These are phyloP conservation scores for Thermophis baileyi DNA, from an alignment of 2,113 vertebrate species.

Conservation along the genomic window DNA sequence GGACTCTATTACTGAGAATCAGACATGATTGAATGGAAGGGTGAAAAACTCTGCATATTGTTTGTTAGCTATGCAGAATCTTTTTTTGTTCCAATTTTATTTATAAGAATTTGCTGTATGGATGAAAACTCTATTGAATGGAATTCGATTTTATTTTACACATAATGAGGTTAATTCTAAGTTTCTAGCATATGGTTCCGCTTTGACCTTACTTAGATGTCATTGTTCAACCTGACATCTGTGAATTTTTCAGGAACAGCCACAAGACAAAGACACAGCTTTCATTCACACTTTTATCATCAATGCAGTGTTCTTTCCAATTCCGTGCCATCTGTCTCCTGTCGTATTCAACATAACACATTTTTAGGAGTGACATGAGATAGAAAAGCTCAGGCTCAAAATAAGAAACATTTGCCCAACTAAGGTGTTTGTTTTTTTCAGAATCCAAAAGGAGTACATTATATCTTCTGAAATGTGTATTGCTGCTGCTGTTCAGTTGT, in stretches of 20 bases:
- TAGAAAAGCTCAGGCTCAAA: not conserved
- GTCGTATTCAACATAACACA: not conserved
- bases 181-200: not conserved
- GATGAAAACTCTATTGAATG: not conserved
- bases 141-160: not conserved
- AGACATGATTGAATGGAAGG: not conserved
- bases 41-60: slow-evolving; percentile 4
- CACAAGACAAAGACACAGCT: not conserved
- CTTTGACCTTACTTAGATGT: not conserved
- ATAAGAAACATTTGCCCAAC: not conserved
- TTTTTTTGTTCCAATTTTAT: not conserved
- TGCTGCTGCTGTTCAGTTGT: not conserved
- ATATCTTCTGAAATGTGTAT: not conserved
- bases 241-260: not conserved
- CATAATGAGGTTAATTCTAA: not conserved
- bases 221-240: not conserved
- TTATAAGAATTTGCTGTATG: not conserved
- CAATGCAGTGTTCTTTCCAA: not conserved
- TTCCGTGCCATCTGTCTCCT: not conserved
- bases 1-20: not conserved
- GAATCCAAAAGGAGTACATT: not conserved
- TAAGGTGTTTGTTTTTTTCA: not conserved
- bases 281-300: not conserved
- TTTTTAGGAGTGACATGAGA: not conserved
- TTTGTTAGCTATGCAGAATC: slow-evolving; percentile 1